These are phyloP conservation scores for Auanema freiburgensis DNA, from an alignment of 2,888 invertebrate species.

Conservation along the genomic window DNA sequence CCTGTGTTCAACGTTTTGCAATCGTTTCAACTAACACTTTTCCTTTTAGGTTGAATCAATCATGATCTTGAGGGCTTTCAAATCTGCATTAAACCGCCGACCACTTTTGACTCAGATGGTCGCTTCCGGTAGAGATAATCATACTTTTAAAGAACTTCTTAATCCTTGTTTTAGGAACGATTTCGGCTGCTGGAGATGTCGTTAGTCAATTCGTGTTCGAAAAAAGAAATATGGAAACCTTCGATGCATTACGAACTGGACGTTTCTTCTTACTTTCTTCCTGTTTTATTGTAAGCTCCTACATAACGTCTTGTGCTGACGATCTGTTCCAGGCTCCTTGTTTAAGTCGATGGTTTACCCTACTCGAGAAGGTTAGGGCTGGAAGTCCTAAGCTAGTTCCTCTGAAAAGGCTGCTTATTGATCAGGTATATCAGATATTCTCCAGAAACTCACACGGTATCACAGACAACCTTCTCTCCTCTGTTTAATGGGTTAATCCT, in stretches of 20 bases:
- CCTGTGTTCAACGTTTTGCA: too few relatives aligned
- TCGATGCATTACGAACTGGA: constrained; percentile 43
- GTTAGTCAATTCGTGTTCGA: constrained; percentile 41
- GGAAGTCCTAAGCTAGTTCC: constrained; percentile 38
- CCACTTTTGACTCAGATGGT: constrained; percentile 28
- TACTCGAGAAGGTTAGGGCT: constrained; percentile 45
- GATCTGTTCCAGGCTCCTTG: constrained; percentile 39
- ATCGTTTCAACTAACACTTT: too few relatives aligned
- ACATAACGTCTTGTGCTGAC: neutral
- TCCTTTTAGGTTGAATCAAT: too few relatives aligned
- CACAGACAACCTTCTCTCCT: constrained; percentile 49
- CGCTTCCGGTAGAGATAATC: constrained; percentile 14
- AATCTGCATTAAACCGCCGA: constrained; percentile 18
- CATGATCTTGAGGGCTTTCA: constrained; percentile 20
- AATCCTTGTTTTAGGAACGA: constrained; percentile 29
- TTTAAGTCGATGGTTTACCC: constrained; percentile 48
- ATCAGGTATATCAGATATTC: too few relatives aligned
- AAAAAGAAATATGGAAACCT: constrained; percentile 27
- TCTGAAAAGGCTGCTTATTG: constrained; percentile 37
- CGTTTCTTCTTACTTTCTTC: constrained; percentile 53
- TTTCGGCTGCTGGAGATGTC: constrained; percentile 49
- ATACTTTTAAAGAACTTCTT: neutral
- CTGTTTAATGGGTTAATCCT: constrained; percentile 48
- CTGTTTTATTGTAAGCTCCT: constrained; percentile 45
- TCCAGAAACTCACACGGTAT: neutral